Percentiles rank a stretch among this genome's conserved stretches.
Evolutionary conservation across 2,113 vertebrate genomes (phyloP).

Genomic region (Pterocles gutturalis): DNA sequence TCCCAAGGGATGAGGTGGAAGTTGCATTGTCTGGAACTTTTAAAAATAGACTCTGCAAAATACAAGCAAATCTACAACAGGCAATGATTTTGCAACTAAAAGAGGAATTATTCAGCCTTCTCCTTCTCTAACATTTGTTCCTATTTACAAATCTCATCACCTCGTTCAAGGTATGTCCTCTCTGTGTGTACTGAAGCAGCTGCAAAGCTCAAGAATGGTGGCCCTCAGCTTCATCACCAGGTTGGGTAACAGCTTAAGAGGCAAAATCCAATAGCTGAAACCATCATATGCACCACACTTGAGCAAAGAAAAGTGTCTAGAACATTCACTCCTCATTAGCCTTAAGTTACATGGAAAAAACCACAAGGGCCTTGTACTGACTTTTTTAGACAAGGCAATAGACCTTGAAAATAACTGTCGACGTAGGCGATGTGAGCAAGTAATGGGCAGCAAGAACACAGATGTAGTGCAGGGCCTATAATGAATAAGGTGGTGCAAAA

Average conservation of each 20-base stretch:
- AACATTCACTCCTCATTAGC: background rate
- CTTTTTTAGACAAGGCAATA: background rate
- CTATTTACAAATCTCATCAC: background rate
- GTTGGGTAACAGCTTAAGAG: background rate
- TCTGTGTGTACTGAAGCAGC: rapidly evolving
- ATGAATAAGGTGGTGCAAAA: background rate
- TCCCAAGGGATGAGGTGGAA: background rate
- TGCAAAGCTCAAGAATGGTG: background rate
- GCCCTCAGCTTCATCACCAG: background rate
- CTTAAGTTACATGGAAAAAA: rapidly evolving
- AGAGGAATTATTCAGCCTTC: background rate
- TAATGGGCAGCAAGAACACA: background rate
- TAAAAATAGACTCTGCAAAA: background rate
- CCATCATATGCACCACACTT: background rate
- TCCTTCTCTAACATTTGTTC: background rate
- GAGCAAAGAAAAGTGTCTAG: background rate
- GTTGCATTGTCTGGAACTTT: background rate
- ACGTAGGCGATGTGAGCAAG: background rate
- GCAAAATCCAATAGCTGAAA: background rate
- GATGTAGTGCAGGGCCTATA: background rate
- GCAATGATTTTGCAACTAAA: background rate
- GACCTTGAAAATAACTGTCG: background rate
- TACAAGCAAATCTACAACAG: background rate
- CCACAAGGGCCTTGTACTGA: background rate
- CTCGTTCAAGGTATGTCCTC: background rate